Evolutionary conservation across 2,113 vertebrate species (phyloP), one percentile per base, ranked within the genome.

Genomic region (Phyllostomus discolor): DNA sequence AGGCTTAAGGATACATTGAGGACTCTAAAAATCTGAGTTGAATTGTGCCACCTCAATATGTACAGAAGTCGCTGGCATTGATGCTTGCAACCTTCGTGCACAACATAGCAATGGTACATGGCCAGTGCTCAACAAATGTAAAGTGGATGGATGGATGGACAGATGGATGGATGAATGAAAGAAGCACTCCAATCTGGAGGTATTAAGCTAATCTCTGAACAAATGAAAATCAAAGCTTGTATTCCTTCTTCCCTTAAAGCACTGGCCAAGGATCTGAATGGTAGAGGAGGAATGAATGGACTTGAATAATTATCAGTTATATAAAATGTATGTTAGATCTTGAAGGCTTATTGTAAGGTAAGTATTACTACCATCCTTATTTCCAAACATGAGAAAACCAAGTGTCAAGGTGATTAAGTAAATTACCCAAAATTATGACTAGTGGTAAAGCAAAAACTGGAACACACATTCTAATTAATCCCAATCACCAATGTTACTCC

Each of bases 301-400:
- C 76, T 73, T 52, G n/a, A 96, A 90, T 92, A 75, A 86, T 43
- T 90, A 69, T 43, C 12, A 91, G 4, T 66, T 83, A 28, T 64
- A 17, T 41, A 57, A 19, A 48, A 48, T 33, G 4, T 10, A 43
- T 31, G 26, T 75, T 93, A 91, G 57, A 17, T 59, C 43, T 57
- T 95, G 24, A 67, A 94, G 41, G n/a, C 28, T 81, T 10, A 82
- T 66, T 41, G 11, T 26, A 41, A 84, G 17, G 4, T 15, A 78
- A 73, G 33, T 12, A 69, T 85, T 84, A 31, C 35, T 79, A 24
- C 79, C 17, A 46, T 75, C 81, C 38, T 54, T 10, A 57, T n/a
- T 54, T 94, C 26, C 48, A 88, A 96, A 92, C 2, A 89, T 88
- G 33, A 78, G 31, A n/a, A 85, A 96, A 92, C 1, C 41, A 79